Evolutionary conservation across 1,140 invertebrate genomes (phyloP).

Genomic region (Paracyclopina nana): DNA sequence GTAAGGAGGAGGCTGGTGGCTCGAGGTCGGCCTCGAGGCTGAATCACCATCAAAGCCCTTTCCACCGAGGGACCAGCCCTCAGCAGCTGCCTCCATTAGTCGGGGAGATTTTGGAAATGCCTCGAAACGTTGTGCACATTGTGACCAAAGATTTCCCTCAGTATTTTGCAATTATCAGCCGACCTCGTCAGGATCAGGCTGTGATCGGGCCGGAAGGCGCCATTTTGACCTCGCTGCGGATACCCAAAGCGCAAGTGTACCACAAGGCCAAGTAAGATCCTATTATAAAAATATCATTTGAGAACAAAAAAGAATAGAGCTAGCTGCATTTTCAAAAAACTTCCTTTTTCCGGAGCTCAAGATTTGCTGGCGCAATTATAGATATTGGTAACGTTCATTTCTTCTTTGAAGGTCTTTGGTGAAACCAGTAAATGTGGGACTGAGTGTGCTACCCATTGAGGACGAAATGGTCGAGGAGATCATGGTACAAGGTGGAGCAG

Average conservation of each 20-base stretch:
- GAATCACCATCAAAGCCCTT: no score
- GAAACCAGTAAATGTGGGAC: neutral
- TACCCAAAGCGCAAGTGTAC: constrained; percentile 6
- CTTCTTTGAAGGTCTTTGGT: neutral
- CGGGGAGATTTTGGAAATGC: no score
- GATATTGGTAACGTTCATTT: neutral
- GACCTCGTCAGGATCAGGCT: constrained; percentile 87
- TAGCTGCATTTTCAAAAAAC: neutral
- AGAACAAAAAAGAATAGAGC: neutral
- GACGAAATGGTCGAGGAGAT: constrained; percentile 11
- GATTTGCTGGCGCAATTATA: neutral
- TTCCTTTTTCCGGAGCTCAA: neutral
- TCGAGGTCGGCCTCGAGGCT: no score
- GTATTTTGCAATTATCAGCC: constrained; percentile 93
- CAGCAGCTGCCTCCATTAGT: no score
- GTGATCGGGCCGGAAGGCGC: constrained; percentile 85
- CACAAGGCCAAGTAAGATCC: constrained; percentile 2
- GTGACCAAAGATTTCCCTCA: constrained; percentile 95
- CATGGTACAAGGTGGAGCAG: constrained; percentile 2
- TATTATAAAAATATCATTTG: no score
- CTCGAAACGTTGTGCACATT: constrained; percentile 53
- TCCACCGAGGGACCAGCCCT: no score
- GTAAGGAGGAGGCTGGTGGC: no score
- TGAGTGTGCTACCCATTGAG: neutral
- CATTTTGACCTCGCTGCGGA: neutral